Percentiles rank a stretch among this genome's conserved stretches.
These are phyloP conservation scores for Leucoptera coffeella DNA, from an alignment of 2,888 invertebrate genomes.

Conservation along the genomic window DNA sequence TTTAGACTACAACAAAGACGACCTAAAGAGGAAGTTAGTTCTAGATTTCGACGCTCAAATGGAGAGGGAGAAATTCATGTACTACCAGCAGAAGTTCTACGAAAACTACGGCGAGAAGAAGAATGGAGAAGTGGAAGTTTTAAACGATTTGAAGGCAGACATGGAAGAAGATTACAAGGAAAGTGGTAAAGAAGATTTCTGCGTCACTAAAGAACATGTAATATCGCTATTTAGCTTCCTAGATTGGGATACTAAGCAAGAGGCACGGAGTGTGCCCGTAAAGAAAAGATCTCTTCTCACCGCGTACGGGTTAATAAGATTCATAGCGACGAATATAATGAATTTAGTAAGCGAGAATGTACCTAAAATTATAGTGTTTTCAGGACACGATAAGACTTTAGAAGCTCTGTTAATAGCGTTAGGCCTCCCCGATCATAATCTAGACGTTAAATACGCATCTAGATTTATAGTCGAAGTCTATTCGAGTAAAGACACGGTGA, in stretches of 20 bases:
- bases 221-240: slow-evolving; percentile 74
- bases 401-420: slow-evolving; percentile 77
- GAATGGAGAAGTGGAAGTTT: slow-evolving; percentile 44
- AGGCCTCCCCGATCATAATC: slow-evolving; percentile 59
- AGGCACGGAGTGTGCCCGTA: slow-evolving; percentile 56
- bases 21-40: slow-evolving; percentile 16
- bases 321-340: slow-evolving; percentile 74
- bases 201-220: slow-evolving; percentile 66
- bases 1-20: slow-evolving; percentile 27
- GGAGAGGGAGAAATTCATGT: slow-evolving; percentile 40
- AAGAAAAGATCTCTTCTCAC: slow-evolving; percentile 63
- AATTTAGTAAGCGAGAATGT: slow-evolving; percentile 71
- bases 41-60: slow-evolving; percentile 46
- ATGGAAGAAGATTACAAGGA: slow-evolving; percentile 32
- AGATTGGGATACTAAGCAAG: slow-evolving; percentile 69
- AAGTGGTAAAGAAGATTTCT: slow-evolving; percentile 35
- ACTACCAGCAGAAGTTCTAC: slow-evolving; percentile 33
- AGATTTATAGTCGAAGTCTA: slow-evolving; percentile 86
- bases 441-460: slow-evolving; percentile 79
- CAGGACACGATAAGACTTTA: slow-evolving; percentile 89
- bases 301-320: slow-evolving; percentile 78
- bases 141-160: slow-evolving; percentile 36
- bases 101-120: slow-evolving; percentile 44
- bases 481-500: slow-evolving; percentile 54
- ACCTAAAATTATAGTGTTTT: slow-evolving; percentile 73